Conservation (phyloP, 2,113 vertebrate genomes). For the Ochotona curzoniae region DNA sequence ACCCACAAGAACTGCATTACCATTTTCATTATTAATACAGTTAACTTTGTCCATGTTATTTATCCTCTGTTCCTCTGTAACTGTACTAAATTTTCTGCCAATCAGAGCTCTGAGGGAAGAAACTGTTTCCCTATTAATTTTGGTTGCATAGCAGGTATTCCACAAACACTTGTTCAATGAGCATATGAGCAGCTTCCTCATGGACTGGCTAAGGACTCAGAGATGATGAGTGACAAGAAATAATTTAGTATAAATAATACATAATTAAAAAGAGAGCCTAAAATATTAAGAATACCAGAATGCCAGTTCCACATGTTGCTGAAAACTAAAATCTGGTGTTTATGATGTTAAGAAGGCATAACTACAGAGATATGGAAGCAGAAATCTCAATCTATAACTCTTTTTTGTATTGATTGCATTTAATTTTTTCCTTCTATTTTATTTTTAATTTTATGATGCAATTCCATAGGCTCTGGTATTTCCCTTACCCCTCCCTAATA, state of each 20-base stretch:
- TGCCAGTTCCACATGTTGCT: slow-evolving; percentile 45
- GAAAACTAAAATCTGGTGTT: slow-evolving; percentile 67
- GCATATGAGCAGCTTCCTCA: not conserved
- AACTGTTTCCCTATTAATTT: not conserved
- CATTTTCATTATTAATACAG: not conserved
- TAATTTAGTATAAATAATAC: slow-evolving; percentile 35
- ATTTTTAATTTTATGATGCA: no score
- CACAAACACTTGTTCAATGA: not conserved
- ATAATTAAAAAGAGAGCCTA: slow-evolving; percentile 38
- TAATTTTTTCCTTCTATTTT: no score
- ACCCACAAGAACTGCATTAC: no score
- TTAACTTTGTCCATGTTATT: not conserved
- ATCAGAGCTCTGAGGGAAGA: not conserved
- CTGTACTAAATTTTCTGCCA: not conserved
- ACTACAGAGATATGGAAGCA: slow-evolving; percentile 15
- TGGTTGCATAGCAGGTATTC: not conserved
- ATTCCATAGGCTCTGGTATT: no score
- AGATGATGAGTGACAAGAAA: slow-evolving; percentile 42
- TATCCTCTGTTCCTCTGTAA: not conserved
- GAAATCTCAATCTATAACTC: slow-evolving; percentile 16
- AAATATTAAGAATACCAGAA: slow-evolving; percentile 63
- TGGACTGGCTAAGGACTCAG: slow-evolving; percentile 14
- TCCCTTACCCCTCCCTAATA: no score
- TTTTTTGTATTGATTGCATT: not conserved
- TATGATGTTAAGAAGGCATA: slow-evolving; percentile 48